Percentiles rank a stretch among this genome's conserved stretches.
Evolutionary conservation across 1,140 invertebrate species (phyloP).

Genomic region (Glossosoma conforme): DNA sequence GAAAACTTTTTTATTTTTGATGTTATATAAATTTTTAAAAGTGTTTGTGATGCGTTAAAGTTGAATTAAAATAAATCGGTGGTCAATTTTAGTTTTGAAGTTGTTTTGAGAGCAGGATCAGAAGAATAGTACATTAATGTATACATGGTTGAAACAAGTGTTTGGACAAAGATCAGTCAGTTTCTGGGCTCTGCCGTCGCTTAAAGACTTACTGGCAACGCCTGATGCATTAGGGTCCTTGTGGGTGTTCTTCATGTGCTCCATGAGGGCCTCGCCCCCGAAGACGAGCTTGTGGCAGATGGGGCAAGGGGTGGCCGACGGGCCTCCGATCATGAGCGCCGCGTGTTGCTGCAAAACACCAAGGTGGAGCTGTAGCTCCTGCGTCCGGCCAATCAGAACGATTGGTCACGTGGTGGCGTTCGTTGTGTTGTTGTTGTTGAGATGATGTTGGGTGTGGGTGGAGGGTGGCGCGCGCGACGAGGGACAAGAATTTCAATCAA

Average conservation of each 20-base stretch:
- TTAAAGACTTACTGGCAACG: constrained; percentile 77
- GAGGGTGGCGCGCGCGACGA: constrained; percentile 11
- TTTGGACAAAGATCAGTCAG: neutral
- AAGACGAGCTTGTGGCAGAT: constrained; percentile 91
- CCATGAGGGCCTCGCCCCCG: constrained; percentile 85
- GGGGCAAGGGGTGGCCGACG: constrained; percentile 83
- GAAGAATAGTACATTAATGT: too few relatives aligned
- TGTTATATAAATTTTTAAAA: too few relatives aligned
- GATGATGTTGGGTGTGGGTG: constrained; percentile 6
- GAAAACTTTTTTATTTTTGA: too few relatives aligned
- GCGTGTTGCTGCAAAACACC: constrained; percentile 91
- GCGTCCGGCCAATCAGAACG: constrained; percentile 35
- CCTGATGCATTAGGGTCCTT: constrained; percentile 85
- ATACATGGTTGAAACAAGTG: too few relatives aligned
- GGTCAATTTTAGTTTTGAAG: too few relatives aligned
- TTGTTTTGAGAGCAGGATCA: too few relatives aligned
- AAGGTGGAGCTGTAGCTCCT: constrained; percentile 79
- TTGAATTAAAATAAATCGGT: too few relatives aligned
- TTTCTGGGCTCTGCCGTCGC: constrained; percentile 1
- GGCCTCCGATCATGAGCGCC: constrained; percentile 81
- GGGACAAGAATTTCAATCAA: constrained; percentile 19
- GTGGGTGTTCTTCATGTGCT: constrained; percentile 93
- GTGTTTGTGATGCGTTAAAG: too few relatives aligned
- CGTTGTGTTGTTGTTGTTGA: constrained; percentile 16
- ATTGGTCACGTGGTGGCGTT: constrained; percentile 36